Base-by-base conservation (phyloP, 2,113 vertebrate genomes). In the Scalopus aquaticus region DNA sequence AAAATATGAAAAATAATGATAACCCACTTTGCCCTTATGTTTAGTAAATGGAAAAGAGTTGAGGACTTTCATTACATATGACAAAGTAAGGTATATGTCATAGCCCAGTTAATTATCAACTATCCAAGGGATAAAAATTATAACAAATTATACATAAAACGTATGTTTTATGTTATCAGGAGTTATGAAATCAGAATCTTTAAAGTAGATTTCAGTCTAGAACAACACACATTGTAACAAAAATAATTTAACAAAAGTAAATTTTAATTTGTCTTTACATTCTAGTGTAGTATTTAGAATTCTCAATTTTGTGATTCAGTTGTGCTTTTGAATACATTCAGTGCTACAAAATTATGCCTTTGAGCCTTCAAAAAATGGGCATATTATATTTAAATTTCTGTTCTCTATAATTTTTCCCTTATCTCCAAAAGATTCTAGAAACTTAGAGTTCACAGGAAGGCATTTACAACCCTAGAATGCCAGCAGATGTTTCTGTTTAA, bases 401-500 rank as follows among this genome's bases (percentile, higher is more conserved):
- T 11, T 26, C 81, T 82, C 56, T 85, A 37, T 32, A 54, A 35
- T 60, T 73, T 86, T 88, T 81, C 26, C 22, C 7, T 82, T 76
- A 19, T 46, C 20, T 42, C n/a, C 11, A 69, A 51, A 7, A 70
- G 56, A 81, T 69, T 93, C 76, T 85, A 65, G 54, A 80, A 51
- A 4, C 56, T 73, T 15, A 77, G n/a, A 73, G 12, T 37, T 72
- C 30, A 26, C 6, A 42, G 24, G 20, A 73, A 56, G n/a, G 32
- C 28, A 70, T 79, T 83, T 11, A 32, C 46, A 88, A 60, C 1
- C 22, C 39, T 83, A 54, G 9, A 87, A 83, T 76, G 20, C 46
- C 81, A 93, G 32, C 49, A 70, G 30, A 35, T 88, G 22, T 70
- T 91, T 90, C 77, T 92, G 42, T 12, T 93, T 74, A 81, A 65